Evolutionary conservation across 2,888 invertebrate species (phyloP).

Genomic region (Dioctria linearis): DNA sequence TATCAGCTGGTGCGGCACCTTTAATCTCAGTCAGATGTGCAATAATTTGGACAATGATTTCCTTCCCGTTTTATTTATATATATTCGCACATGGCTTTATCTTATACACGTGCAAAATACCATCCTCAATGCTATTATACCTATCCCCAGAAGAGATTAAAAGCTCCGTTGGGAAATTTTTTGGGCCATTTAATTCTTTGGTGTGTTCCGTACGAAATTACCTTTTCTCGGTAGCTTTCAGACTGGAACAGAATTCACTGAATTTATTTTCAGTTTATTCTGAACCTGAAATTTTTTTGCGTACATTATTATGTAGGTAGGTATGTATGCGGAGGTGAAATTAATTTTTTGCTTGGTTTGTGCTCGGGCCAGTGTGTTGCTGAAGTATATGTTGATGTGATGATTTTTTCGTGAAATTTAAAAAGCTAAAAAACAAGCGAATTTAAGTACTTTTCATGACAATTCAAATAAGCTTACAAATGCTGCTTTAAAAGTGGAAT

Average conservation of each 20-base stretch:
- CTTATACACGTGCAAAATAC: not conserved
- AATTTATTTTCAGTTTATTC: slow-evolving; percentile 28
- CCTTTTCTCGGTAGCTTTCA: slow-evolving; percentile 17
- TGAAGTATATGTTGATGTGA: not conserved
- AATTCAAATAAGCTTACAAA: too few relatives aligned
- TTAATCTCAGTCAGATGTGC: not conserved
- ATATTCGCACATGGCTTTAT: slow-evolving; percentile 29
- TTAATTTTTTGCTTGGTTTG: slow-evolving; percentile 45
- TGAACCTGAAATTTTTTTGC: slow-evolving; percentile 3
- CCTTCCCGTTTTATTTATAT: slow-evolving; percentile 14
- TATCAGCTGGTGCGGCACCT: not conserved
- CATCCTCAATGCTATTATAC: not conserved
- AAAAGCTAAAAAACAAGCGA: not conserved
- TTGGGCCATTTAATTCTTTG: slow-evolving; percentile 51
- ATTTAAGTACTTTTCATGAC: too few relatives aligned
- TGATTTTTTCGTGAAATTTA: slow-evolving; percentile 6
- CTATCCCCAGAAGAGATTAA: slow-evolving; percentile 27
- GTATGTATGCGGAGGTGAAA: slow-evolving; percentile 26
- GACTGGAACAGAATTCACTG: slow-evolving; percentile 37
- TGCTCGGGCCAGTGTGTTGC: not conserved
- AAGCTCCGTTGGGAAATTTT: slow-evolving; percentile 49
- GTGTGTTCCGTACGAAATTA: slow-evolving; percentile 42
- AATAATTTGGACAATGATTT: slow-evolving; percentile 11
- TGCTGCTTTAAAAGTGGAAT: too few relatives aligned
- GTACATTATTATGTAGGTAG: too few relatives aligned